phyloP scores from a whole-genome alignment of 2,797 vertebrate genomes.

The Nothura maculosa region DNA sequence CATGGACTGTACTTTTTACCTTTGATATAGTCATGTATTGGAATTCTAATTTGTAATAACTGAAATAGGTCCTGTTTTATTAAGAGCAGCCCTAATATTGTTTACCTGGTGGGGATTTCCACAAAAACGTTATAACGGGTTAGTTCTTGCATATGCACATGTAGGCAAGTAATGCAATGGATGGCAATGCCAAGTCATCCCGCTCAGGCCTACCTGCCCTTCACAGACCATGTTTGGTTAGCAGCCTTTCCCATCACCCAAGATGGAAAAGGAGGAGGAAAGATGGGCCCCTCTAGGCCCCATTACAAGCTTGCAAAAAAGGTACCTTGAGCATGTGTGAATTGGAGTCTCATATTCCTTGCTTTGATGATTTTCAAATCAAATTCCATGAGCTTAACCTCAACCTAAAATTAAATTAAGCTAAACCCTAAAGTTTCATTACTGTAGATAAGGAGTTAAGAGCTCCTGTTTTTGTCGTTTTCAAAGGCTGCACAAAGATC shows the following conservation, averaged over 20 bases:
- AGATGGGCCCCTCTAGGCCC: background rate
- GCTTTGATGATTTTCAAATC: background rate
- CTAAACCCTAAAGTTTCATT: background rate
- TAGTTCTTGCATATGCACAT: background rate
- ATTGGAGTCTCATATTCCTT: background rate
- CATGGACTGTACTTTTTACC: background rate
- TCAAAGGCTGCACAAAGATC: background rate
- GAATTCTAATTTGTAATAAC: background rate
- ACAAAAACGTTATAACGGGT: background rate
- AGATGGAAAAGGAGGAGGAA: background rate
- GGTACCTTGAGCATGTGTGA: background rate
- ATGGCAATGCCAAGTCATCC: background rate
- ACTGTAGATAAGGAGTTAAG: background rate
- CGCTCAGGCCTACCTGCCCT: background rate
- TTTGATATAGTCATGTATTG: background rate
- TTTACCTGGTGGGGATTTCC: background rate
- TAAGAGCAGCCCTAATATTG: background rate
- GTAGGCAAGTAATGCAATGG: background rate
- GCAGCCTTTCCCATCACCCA: background rate
- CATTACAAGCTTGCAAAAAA: background rate
- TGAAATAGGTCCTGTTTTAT: background rate
- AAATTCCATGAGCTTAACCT: background rate
- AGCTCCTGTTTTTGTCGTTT: background rate
- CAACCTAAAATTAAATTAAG: background rate
- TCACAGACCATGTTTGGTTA: rapidly evolving